Base-by-base conservation (phyloP, 2,888 invertebrate species). In the Pemphredon lugubris region DNA sequence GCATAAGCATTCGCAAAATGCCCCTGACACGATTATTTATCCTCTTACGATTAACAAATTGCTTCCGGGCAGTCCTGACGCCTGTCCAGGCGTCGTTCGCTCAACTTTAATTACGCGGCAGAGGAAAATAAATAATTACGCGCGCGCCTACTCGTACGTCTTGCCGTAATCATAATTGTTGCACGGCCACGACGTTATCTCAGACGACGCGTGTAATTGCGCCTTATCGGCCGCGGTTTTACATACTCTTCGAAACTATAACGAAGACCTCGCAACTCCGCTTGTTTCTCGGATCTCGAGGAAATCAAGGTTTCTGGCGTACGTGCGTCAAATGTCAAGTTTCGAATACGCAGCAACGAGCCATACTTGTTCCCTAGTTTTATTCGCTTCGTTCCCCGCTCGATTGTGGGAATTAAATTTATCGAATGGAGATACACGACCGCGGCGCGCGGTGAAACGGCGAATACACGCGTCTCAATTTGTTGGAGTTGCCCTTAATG, bases 201-300 rank as follows among this genome's bases (percentile, higher is more conserved):
- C 34, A 11, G 45, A 44, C 18, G n/a, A 47, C 34, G 50, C 51
- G 32, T 53, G 57, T 53, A 53, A 63, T 63, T 44, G 44, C 14
- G 48, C 23, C 3, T 11, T 18, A n/a, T 40, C 37, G 37, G 9
- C 30, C 13, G 14, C 11, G 16, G 11, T 39, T 64, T 65, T 37
- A 59, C 26, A 50, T 13, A 34, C 26, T 40, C 32, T 23, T 48
- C 32, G 16, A 18, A 32, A 16, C 40, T 20, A 20, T 30, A 50
- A 18, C 61, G 20, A 37, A 54, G n/a, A n/a, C n/a, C n/a, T n/a
- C n/a, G n/a, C n/a, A n/a, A n/a, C n/a, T n/a, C n/a, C n/a, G n/a
- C n/a, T n/a, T n/a, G n/a, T n/a, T n/a, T n/a, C n/a, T n/a, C n/a
- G n/a, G n/a, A n/a, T n/a, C n/a, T n/a, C n/a, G n/a, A n/a, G n/a